Percentiles rank a stretch among this genome's conserved stretches.
These are phyloP conservation scores for Julus scandinavius DNA, from an alignment of 2,888 invertebrate genomes.

Conservation along the genomic window DNA sequence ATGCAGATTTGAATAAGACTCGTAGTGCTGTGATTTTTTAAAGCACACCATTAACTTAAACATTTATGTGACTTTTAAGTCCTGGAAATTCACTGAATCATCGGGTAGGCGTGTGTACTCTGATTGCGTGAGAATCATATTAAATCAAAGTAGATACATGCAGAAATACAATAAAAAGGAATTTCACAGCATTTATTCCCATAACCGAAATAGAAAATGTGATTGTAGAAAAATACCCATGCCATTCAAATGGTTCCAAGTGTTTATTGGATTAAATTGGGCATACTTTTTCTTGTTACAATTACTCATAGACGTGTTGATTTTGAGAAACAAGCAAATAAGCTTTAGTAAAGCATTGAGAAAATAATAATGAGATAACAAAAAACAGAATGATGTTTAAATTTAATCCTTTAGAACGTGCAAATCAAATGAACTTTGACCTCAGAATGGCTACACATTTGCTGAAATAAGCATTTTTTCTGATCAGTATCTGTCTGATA, in stretches of 20 bases:
- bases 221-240: conserved; percentile 15
- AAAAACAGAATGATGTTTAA: neutral
- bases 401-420: neutral
- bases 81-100: neutral
- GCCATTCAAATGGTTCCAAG: conserved; percentile 5
- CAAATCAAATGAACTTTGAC: neutral
- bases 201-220: neutral
- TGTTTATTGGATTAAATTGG: conserved; percentile 3
- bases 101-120: neutral
- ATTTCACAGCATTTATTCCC: conserved; percentile 17
- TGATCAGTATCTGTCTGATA: neutral
- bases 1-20: too few species aligned
- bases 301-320: neutral
- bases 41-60: neutral
- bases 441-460: neutral
- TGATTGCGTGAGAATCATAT: neutral
- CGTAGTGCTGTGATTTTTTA: too few species aligned
- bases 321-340: neutral
- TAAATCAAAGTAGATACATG: neutral
- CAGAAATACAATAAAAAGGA: conserved; percentile 19
- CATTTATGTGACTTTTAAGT: neutral
- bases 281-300: neutral
- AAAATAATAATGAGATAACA: neutral
- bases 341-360: neutral
- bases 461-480: neutral